A percentile compares a stretch with the other conserved stretches of the same genome.
Evolutionary conservation across 2,797 vertebrate genomes (phyloP).

Genomic region (Anabacerthia variegaticeps): DNA sequence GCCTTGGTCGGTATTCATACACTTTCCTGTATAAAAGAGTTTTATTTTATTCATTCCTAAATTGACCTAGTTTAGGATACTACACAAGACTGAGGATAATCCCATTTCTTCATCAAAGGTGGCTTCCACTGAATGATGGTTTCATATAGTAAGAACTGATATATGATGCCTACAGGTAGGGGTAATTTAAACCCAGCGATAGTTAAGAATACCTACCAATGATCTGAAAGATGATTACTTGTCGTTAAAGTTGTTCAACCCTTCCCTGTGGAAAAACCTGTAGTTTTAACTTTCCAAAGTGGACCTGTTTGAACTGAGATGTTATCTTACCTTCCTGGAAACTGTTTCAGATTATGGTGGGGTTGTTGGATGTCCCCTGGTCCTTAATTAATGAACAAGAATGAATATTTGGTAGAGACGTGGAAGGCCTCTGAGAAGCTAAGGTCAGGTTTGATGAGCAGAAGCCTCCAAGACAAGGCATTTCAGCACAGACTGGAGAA

Average conservation of each 20-base stretch:
- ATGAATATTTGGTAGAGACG: neutral
- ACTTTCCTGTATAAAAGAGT: neutral
- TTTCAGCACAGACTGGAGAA: neutral
- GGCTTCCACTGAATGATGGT: neutral
- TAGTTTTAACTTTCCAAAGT: neutral
- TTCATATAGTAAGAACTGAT: neutral
- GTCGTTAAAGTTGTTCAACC: neutral
- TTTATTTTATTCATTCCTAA: neutral
- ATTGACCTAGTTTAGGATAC: neutral
- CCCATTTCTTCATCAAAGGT: neutral
- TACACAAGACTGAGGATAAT: neutral
- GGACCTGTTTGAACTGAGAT: neutral
- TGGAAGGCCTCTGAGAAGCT: neutral
- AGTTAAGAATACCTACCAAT: neutral
- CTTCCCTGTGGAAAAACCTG: neutral
- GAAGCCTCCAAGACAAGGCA: rapidly evolving
- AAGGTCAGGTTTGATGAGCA: neutral
- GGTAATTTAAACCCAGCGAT: neutral
- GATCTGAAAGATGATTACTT: neutral
- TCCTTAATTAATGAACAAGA: neutral
- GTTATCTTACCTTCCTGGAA: neutral
- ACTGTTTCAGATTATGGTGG: neutral
- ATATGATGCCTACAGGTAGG: neutral
- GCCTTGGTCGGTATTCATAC: neutral
- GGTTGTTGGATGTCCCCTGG: neutral